Conservation (phyloP, 1,140 invertebrate species). For the Pectinophora gossypiella region DNA sequence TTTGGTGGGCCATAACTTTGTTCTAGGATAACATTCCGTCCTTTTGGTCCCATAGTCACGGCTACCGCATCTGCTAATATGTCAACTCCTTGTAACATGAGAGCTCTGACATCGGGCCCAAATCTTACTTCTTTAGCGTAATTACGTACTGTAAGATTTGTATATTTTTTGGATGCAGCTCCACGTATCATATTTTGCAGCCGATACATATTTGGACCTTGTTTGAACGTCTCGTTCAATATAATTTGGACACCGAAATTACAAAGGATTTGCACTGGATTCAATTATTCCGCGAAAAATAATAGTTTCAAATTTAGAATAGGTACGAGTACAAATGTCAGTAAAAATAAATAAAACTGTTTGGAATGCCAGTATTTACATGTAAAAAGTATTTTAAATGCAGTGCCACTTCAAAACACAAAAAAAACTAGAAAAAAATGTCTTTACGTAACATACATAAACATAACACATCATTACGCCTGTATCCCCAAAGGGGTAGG, state of each 20-base stretch:
- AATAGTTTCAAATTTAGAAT: background rate
- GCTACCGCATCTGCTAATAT: constrained; percentile 95
- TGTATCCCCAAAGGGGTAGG: too few species aligned
- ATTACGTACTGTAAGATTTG: constrained; percentile 10
- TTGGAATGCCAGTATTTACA: too few species aligned
- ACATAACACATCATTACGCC: too few species aligned
- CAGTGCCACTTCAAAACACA: too few species aligned
- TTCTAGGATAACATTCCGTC: constrained; percentile 96
- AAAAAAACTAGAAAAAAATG: too few species aligned
- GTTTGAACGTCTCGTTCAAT: too few species aligned
- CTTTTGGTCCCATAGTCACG: constrained; percentile 97
- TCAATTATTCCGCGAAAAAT: background rate
- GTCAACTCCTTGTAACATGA: constrained; percentile 96
- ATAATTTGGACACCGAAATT: too few species aligned
- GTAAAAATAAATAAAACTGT: too few species aligned
- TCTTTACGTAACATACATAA: too few species aligned
- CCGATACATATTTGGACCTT: background rate
- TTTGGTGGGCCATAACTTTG: constrained; percentile 97
- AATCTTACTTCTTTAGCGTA: constrained; percentile 96
- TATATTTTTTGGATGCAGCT: background rate
- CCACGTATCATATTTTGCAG: background rate
- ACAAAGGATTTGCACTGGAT: too few species aligned
- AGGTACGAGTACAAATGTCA: too few species aligned
- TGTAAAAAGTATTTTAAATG: too few species aligned
- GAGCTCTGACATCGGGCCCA: constrained; percentile 90